A percentile compares a stretch with the other conserved stretches of the same genome.
Conservation (phyloP, 2,888 invertebrate species). For the Pecten maximus region DNA sequence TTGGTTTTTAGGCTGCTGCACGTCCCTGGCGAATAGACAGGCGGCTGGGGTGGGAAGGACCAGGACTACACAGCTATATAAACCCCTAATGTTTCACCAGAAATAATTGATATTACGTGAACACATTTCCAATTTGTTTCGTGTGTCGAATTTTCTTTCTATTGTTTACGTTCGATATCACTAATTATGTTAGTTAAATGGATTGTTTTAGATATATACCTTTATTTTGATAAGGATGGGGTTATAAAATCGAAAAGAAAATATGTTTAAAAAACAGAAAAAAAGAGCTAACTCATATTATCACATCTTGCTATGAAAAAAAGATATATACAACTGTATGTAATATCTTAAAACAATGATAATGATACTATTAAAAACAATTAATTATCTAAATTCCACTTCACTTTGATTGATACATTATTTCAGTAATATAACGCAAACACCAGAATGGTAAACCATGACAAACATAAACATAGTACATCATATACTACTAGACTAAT, state of each 20-base stretch:
- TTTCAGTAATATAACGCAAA: too few species aligned
- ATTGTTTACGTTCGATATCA: background rate
- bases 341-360: too few species aligned
- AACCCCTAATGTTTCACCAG: background rate
- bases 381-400: background rate
- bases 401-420: too few species aligned
- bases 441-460: too few species aligned
- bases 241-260: background rate
- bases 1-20: slow-evolving; percentile 13
- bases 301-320: too few species aligned
- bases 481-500: background rate
- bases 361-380: too few species aligned
- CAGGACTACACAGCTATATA: background rate
- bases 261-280: too few species aligned
- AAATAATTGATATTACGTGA: background rate
- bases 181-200: background rate
- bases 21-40: background rate
- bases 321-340: too few species aligned
- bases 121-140: background rate
- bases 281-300: too few species aligned
- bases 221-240: background rate
- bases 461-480: too few species aligned
- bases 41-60: background rate
- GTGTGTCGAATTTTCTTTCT: background rate
- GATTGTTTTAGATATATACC: background rate